Base-by-base conservation (phyloP, 2,797 vertebrate species). In the Phrynocephalus guinanensis region DNA sequence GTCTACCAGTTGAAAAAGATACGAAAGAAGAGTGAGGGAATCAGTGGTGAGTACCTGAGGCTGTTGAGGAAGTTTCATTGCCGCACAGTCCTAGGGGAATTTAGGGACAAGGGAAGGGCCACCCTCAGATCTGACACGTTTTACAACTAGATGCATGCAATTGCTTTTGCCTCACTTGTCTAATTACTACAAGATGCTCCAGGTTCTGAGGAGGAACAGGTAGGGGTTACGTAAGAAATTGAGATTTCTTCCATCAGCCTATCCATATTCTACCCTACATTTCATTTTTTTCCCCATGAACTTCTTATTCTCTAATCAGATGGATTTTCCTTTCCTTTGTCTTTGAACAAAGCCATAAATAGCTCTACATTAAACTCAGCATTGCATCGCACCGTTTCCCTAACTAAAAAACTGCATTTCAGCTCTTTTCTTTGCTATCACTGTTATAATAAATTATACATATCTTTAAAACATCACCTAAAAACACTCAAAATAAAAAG, bases 391-490 rank as follows among this genome's bases (percentile, higher is more conserved):
- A 26, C n/a, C 84, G 1, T 86, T 92, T 92, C 72, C 56, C 28
- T 87, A 87, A 86, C 70, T 48, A 63, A 6, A 82, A 85, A 87
- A 77, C 66, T 70, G 28, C 7, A 86, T 85, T 89, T 89, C 82
- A 83, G 16, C 71, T 83, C 28, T 90, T 91, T 83, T 16, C 24
- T 33, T 9, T 84, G 76, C 52, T 18, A 82, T 63, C 86, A 70
- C 86, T 84, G 33, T 63, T 60, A 63, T 75, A 87, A 89, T 88
- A 86, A 85, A 92, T 89, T 87, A 85, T 67, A 85, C 71, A 76
- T 88, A 79, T 18, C 8, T 85, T 85, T 79, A 91, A 92, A 91
- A 89, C 15, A 80, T 72, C 2, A 72, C 86, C 60, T 86, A 90
- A 91, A 91, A 89, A 85, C 86, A 85, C 22, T 30, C 89, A 63